Percentiles rank a stretch among this genome's conserved stretches.
Conservation (phyloP, 2,113 vertebrate species). For the Oreochromis tanganicae region DNA sequence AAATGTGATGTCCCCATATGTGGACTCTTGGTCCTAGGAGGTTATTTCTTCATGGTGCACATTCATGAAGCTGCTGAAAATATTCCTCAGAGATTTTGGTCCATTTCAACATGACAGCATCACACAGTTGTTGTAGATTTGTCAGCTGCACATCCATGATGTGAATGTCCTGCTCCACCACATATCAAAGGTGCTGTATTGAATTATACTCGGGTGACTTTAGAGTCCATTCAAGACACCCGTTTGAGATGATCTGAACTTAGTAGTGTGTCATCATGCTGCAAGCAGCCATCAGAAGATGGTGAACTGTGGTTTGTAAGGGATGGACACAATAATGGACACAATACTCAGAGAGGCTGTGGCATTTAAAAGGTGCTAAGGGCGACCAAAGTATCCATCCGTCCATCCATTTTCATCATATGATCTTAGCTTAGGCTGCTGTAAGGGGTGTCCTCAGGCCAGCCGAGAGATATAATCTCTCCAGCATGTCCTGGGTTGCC, state of each 20-base stretch:
- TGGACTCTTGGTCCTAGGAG: accelerated
- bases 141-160: neutral
- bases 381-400: neutral
- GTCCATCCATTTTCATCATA: neutral
- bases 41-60: neutral
- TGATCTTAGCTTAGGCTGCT: neutral
- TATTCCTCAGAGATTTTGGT: neutral
- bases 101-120: neutral
- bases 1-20: neutral
- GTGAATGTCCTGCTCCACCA: neutral
- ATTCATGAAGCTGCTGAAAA: no score
- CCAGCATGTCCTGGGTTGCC: neutral
- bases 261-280: neutral
- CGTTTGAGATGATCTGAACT: neutral
- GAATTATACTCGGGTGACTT: neutral
- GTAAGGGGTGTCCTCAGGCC: neutral
- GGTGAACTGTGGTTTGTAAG: neutral
- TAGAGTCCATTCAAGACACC: neutral
- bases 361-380: neutral
- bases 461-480: neutral
- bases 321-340: neutral
- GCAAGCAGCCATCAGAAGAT: neutral
- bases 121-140: neutral
- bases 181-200: neutral
- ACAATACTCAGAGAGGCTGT: neutral